A percentile compares a stretch with the other conserved stretches of the same genome.
These are phyloP conservation scores for Tangara arthus DNA, from an alignment of 2,797 vertebrate genomes.

Conservation along the genomic window DNA sequence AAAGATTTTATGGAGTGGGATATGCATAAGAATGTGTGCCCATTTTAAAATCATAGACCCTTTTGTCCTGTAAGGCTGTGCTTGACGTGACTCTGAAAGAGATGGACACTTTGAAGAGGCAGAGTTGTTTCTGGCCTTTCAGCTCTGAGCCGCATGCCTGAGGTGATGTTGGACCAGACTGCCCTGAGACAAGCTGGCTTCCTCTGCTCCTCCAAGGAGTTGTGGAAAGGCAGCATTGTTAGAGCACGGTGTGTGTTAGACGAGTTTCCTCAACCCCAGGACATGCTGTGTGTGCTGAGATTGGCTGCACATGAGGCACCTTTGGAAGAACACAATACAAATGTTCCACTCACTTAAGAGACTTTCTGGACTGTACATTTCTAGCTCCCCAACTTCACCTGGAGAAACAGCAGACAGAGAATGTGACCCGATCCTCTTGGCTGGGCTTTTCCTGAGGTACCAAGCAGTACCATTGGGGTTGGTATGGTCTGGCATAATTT, in stretches of 20 bases:
- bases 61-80: neutral
- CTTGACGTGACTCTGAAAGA: neutral
- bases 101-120: neutral
- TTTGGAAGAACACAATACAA: neutral
- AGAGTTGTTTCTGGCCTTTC: neutral
- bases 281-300: neutral
- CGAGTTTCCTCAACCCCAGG: neutral
- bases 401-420: neutral
- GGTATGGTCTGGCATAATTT: neutral
- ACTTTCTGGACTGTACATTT: neutral
- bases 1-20: neutral
- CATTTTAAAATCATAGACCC: neutral
- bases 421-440: rapidly evolving
- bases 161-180: neutral
- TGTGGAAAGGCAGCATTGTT: neutral
- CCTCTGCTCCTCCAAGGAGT: neutral
- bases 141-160: neutral
- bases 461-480: neutral
- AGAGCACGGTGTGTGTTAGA: neutral
- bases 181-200: neutral
- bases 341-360: neutral
- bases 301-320: rapidly evolving
- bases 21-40: neutral
- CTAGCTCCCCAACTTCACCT: neutral
- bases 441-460: neutral